phyloP scores from a whole-genome alignment of 2,113 vertebrate genomes.

The Muntiacus reevesi region DNA sequence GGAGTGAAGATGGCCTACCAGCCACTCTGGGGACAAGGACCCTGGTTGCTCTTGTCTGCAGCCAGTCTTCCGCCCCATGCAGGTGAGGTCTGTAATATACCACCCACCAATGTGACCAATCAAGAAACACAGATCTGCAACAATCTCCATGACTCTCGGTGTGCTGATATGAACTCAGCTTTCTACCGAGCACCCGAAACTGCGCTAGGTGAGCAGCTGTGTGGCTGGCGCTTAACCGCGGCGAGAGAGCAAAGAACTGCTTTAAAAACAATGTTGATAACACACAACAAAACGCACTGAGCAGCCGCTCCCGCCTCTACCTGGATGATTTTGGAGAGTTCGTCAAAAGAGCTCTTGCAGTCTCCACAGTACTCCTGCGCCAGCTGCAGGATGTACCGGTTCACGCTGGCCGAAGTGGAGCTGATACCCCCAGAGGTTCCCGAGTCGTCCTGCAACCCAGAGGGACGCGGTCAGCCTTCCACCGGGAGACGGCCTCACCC shows the following conservation, averaged over 20 bases:
- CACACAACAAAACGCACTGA: neutral
- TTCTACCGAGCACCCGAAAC: neutral
- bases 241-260: neutral
- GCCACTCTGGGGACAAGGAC: no score
- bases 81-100: neutral
- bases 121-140: neutral
- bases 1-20: neutral
- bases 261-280: fast-evolving
- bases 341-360: constrained; percentile 98
- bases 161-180: neutral
- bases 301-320: constrained; percentile 68
- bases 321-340: constrained; percentile 99
- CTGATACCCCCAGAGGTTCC: constrained; percentile 90
- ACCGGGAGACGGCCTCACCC: neutral
- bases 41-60: neutral
- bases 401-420: constrained; percentile 94
- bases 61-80: neutral
- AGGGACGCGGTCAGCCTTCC: neutral
- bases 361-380: constrained; percentile 98
- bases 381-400: constrained; percentile 97
- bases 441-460: constrained; percentile 88
- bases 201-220: fast-evolving
- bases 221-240: neutral
- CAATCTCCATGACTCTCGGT: neutral
- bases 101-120: neutral